A percentile compares a stretch with the other conserved stretches of the same genome.
Conservation (phyloP, 2,797 vertebrate genomes). For the Bucorvus abyssinicus region DNA sequence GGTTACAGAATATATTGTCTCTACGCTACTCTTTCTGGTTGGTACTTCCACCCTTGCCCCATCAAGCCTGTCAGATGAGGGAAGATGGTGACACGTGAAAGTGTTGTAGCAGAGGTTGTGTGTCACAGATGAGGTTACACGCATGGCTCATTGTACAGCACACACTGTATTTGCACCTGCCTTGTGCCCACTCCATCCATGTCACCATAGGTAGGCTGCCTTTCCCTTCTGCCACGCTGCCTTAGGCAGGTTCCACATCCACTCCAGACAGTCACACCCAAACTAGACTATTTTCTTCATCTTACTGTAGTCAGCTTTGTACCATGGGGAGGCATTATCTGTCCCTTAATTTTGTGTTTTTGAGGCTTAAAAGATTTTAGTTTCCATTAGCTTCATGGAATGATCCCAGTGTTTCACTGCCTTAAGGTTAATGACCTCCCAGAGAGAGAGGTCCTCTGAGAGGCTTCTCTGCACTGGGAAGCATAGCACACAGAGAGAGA, state of each 20-base stretch:
- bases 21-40: background rate
- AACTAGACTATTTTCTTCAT: background rate
- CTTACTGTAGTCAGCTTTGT: background rate
- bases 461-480: background rate
- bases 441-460: background rate
- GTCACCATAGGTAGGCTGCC: background rate
- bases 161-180: background rate
- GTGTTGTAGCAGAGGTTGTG: background rate
- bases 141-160: background rate
- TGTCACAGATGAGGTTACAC: background rate
- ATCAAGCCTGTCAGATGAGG: background rate
- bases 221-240: background rate
- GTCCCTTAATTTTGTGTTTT: background rate
- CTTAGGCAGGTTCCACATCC: background rate
- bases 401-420: background rate
- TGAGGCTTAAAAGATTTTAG: background rate
- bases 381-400: background rate
- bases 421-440: background rate
- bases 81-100: background rate
- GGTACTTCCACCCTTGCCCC: background rate
- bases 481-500: background rate
- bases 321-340: background rate
- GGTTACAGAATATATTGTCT: background rate
- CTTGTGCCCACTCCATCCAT: background rate
- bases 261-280: rapidly evolving